Percentiles rank a stretch among this genome's conserved stretches.
These are phyloP conservation scores for Atractosteus spatula DNA, from an alignment of 2,113 vertebrate genomes.

Conservation along the genomic window DNA sequence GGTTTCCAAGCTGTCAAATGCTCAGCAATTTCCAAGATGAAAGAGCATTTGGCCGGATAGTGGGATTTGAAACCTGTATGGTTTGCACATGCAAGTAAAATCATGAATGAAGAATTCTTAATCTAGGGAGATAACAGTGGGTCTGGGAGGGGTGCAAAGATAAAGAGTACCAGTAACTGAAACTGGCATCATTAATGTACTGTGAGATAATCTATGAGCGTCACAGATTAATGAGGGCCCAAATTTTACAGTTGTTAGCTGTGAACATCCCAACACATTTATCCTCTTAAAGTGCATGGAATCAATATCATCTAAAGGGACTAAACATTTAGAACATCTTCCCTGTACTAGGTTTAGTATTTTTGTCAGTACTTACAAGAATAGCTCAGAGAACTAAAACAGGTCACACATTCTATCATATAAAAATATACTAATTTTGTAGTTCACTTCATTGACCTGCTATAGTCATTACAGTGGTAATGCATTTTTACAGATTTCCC, in stretches of 20 bases:
- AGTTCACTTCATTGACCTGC: neutral
- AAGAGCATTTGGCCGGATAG: no score
- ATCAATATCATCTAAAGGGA: conserved; percentile 2
- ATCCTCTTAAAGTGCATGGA: no score
- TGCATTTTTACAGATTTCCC: neutral
- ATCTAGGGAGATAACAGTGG: conserved; percentile 1
- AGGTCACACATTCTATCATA: neutral
- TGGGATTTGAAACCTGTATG: no score
- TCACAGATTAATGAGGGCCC: no score
- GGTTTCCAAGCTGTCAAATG: no score
- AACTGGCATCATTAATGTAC: no score
- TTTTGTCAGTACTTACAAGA: neutral
- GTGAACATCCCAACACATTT: no score
- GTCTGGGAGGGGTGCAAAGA: neutral
- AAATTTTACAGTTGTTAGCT: no score
- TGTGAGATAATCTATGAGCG: no score
- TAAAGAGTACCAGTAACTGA: no score
- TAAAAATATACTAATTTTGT: neutral
- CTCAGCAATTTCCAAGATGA: no score
- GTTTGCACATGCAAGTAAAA: conserved; percentile 1
- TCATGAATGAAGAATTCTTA: neutral
- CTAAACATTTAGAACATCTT: neutral
- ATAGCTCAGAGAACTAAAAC: neutral
- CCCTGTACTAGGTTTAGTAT: neutral
- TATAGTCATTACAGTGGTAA: neutral